phyloP scores from a whole-genome alignment of 2,797 vertebrate genomes.

The Hozukius guyotensis region DNA sequence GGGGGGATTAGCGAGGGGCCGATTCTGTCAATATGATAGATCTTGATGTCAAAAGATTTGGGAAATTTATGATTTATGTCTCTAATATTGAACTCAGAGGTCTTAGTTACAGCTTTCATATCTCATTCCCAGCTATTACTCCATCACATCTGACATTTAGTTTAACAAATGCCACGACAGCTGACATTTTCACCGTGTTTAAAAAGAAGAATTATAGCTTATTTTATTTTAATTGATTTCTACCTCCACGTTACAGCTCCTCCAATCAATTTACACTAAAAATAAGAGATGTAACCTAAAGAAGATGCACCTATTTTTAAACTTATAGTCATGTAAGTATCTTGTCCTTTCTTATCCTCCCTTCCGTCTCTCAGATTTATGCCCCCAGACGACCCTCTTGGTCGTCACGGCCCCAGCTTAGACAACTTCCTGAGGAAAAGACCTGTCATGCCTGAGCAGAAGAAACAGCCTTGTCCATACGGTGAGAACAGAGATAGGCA shows the following conservation, averaged over 20 bases:
- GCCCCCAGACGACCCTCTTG: constrained; percentile 94
- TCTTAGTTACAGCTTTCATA: not conserved
- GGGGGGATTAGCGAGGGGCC: not conserved
- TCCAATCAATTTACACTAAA: not conserved
- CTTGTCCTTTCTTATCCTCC: not conserved
- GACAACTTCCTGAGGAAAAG: constrained; percentile 95
- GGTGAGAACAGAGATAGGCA: constrained; percentile 74
- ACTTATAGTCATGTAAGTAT: too few relatives aligned
- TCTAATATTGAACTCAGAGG: not conserved
- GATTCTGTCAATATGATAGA: not conserved
- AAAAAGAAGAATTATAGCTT: not conserved
- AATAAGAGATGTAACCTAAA: not conserved
- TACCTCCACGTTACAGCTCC: not conserved
- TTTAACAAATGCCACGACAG: not conserved
- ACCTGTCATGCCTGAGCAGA: constrained; percentile 91
- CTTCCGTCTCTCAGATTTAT: constrained; percentile 84
- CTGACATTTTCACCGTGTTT: not conserved
- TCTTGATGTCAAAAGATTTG: not conserved
- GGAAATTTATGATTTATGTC: not conserved
- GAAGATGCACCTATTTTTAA: not conserved
- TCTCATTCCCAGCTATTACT: not conserved
- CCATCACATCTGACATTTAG: not conserved
- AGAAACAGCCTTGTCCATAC: constrained; percentile 94
- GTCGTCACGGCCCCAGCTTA: constrained; percentile 92
- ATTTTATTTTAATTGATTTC: not conserved